Conservation (phyloP, 1,140 invertebrate genomes). For the Sitophilus oryzae region DNA sequence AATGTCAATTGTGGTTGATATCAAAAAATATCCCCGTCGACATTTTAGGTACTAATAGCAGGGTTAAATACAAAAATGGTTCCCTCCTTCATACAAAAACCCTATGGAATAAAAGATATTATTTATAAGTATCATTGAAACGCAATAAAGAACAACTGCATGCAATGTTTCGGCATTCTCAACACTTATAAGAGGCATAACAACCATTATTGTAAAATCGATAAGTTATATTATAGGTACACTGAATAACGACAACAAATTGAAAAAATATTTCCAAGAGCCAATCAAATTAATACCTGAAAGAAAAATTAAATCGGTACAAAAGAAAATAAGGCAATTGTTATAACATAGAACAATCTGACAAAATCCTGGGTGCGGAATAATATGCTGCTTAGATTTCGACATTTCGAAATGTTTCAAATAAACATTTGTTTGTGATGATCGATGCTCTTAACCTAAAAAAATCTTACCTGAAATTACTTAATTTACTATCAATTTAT, state of each 20-base stretch:
- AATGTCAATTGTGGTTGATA: too few relatives aligned
- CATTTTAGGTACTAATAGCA: neutral
- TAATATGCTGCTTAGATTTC: neutral
- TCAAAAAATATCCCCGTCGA: too few relatives aligned
- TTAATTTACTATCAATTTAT: too few relatives aligned
- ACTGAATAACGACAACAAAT: too few relatives aligned
- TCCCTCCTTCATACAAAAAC: too few relatives aligned
- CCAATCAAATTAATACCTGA: neutral
- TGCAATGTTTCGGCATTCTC: neutral
- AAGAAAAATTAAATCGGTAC: neutral
- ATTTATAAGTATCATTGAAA: neutral
- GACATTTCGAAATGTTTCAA: too few relatives aligned
- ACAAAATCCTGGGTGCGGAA: neutral
- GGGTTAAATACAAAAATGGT: neutral
- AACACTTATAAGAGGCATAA: neutral
- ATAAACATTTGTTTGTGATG: too few relatives aligned
- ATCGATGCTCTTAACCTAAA: too few relatives aligned
- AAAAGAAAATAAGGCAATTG: neutral
- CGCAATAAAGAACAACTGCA: neutral
- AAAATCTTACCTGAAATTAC: too few relatives aligned
- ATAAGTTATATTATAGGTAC: too few relatives aligned
- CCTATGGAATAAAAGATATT: neutral
- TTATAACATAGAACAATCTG: neutral
- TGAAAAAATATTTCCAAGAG: neutral
- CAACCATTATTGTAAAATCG: neutral